Evolutionary conservation across 2,113 vertebrate genomes (phyloP), one percentile per base, ranked within the genome.

Genomic region (Trematomus loennbergii): DNA sequence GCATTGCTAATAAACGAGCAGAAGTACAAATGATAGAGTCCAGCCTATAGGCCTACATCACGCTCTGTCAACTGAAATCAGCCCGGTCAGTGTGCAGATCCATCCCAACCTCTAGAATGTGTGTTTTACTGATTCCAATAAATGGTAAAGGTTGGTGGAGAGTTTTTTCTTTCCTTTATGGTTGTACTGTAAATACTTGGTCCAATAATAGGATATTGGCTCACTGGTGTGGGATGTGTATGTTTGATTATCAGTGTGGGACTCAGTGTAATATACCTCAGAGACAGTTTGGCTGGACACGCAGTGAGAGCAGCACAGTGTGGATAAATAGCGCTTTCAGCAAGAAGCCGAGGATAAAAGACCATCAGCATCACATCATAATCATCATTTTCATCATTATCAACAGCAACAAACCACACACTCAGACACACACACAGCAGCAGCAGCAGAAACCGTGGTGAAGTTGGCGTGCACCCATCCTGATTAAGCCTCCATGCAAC

Each of bases 1-100:
- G 16, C 78, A 75, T 72, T 59, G 94, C 95, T 97, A 97, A 98
- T 97, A 97, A 96, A 96, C 93, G 94, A 95, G 94, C 95, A 97
- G 95, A 96, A 96, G 96, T 92, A 88, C 95, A 96, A 96, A 96
- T 97, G 94, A 96, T 93, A 93, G 95, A 96, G 96, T 96, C 95
- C 95, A 95, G 95, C 94, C 45, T 52, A 55, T 79, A n/a, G n/a
- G n/a, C n/a, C n/a, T n/a, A 85, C 82, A 94, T 96, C 96, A 96
- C 95, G 94, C 94, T 95, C 95, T 97, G 97, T 97, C 97, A 97
- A 91, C 92, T 96, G 88, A 96, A 95, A 97, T 97, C 97, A 97
- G 89, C 87, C 60, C 75, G 75, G 82, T 68, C 82, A 82, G 84
- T 89, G 83, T 91, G 29, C 90, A 96, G 96, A 96, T 95, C 94